Conservation (phyloP, 2,113 vertebrate genomes). For the Urocolius indicus region DNA sequence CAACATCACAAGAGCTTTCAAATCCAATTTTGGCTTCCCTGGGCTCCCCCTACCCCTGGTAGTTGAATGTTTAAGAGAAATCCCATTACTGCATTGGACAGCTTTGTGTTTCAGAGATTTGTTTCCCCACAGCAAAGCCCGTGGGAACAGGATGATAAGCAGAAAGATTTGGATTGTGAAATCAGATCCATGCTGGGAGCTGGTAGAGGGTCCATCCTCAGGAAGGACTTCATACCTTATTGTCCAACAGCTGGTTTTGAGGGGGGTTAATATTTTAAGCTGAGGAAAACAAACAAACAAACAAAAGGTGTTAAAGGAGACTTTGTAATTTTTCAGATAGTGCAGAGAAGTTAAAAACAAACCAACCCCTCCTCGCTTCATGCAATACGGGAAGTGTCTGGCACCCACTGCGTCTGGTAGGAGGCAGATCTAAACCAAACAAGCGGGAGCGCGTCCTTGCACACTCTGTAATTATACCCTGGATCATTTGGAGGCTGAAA, state of each 20-base stretch:
- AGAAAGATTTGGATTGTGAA: neutral
- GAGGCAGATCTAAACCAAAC: conserved; percentile 11
- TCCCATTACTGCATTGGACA: neutral
- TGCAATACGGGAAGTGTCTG: neutral
- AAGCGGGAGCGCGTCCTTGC: neutral
- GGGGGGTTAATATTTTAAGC: neutral
- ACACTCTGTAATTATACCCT: neutral
- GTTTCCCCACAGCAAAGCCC: conserved; percentile 36
- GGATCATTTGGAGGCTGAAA: neutral
- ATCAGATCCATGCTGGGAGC: fast-evolving
- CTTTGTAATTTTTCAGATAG: neutral
- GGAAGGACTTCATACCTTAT: neutral
- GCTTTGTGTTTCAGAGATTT: neutral
- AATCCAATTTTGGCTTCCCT: neutral
- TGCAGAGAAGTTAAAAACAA: neutral
- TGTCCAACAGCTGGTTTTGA: neutral
- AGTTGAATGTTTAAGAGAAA: neutral
- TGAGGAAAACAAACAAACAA: neutral
- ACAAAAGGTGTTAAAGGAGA: neutral
- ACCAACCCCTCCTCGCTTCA: neutral
- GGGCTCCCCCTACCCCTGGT: neutral
- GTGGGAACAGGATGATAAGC: neutral
- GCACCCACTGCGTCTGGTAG: neutral
- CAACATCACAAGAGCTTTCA: neutral
- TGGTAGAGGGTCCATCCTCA: neutral